Evolutionary conservation across 2,113 vertebrate species (phyloP).

Genomic region (Microtus montanus): DNA sequence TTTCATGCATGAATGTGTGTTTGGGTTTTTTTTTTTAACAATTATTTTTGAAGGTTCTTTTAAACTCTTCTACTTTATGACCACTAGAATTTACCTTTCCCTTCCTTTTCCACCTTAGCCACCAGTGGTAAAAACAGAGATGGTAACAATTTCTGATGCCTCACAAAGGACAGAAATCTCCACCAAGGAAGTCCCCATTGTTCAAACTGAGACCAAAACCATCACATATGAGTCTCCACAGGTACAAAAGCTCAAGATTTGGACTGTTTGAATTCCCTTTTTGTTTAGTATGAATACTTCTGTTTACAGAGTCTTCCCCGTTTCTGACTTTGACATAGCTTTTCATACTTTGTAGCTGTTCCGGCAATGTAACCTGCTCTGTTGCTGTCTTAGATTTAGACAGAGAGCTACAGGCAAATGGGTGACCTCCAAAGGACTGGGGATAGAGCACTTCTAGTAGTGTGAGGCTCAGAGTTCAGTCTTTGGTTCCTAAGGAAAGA

Average conservation of each 20-base stretch:
- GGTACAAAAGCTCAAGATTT: constrained; percentile 84
- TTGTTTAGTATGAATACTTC: not conserved
- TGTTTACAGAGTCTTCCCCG: not conserved
- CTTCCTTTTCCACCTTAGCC: constrained; percentile 89
- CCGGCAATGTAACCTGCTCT: not conserved
- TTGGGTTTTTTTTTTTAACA: constrained; percentile 57
- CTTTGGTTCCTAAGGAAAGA: not conserved
- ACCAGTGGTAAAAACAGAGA: constrained; percentile 99
- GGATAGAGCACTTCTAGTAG: not conserved
- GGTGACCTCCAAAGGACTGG: not conserved
- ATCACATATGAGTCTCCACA: constrained; percentile 99
- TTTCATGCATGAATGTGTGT: constrained; percentile 65
- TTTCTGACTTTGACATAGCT: constrained; percentile 6
- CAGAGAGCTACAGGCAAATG: not conserved
- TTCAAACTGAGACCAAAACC: constrained; percentile 99
- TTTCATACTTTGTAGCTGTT: not conserved
- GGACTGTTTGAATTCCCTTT: not conserved
- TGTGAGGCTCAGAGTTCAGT: not conserved
- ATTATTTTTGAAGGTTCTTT: constrained; percentile 52
- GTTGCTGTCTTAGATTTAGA: not conserved
- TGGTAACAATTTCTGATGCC: constrained; percentile 99
- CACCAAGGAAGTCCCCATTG: constrained; percentile 99
- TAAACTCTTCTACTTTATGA: constrained; percentile 49
- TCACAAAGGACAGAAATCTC: constrained; percentile 98
- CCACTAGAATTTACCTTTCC: constrained; percentile 81